A percentile compares a stretch with the other conserved stretches of the same genome.
phyloP scores from a whole-genome alignment of 2,113 vertebrate genomes.

The Leucosticte australis region DNA sequence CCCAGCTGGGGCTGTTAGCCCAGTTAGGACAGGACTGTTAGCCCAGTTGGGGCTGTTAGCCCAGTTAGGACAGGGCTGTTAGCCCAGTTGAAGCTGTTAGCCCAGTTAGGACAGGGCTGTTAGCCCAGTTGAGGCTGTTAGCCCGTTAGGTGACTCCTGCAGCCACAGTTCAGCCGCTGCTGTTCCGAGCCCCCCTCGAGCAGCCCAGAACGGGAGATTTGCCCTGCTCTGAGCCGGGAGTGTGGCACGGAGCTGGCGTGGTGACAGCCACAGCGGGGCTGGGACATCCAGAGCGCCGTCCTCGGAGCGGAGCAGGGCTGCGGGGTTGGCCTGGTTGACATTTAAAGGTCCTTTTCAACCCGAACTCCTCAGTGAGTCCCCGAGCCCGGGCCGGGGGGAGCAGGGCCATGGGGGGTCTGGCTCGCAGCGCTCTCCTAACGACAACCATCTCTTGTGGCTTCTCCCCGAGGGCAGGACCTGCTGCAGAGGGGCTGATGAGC shows the following conservation, averaged over 20 bases:
- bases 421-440: background rate
- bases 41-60: too few species aligned
- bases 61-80: too few species aligned
- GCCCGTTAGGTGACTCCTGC: background rate
- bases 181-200: background rate
- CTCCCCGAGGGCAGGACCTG: background rate
- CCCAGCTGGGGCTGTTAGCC: too few species aligned
- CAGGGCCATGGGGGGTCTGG: background rate
- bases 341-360: background rate
- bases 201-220: background rate
- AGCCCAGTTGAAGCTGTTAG: too few species aligned
- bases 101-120: too few species aligned
- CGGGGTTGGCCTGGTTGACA: background rate
- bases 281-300: background rate
- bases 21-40: too few species aligned
- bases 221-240: background rate
- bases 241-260: rapidly evolving
- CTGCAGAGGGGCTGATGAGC: background rate
- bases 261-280: background rate
- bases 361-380: background rate
- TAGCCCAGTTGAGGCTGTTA: too few species aligned
- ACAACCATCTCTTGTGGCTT: background rate
- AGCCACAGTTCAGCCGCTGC: background rate
- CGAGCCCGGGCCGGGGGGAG: background rate
- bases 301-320: background rate